Percentiles rank a stretch among this genome's conserved stretches.
These are phyloP conservation scores for Zhengitettix transpicula DNA, from an alignment of 2,888 invertebrate species.

Conservation along the genomic window DNA sequence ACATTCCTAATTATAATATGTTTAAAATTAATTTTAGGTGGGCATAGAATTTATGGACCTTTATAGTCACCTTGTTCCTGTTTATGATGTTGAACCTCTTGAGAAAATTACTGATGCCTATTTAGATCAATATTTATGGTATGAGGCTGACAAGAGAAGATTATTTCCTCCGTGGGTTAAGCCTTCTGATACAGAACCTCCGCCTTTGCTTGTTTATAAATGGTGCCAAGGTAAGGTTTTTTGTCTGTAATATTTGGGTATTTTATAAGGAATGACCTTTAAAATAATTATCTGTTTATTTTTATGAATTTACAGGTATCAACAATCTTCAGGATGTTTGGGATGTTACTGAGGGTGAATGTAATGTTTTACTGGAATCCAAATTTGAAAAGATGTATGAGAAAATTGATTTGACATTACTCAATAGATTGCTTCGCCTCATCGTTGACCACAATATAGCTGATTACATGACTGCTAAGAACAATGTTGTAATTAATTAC, in stretches of 20 bases:
- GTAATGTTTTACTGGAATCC: slow-evolving; percentile 93
- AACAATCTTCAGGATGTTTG: slow-evolving; percentile 97
- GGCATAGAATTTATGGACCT: slow-evolving; percentile 99
- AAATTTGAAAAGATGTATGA: slow-evolving; percentile 98
- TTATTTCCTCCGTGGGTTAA: slow-evolving; percentile 98
- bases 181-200: slow-evolving; percentile 96
- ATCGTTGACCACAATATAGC: slow-evolving; percentile 99
- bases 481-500: slow-evolving; percentile 99
- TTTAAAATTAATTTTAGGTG: slow-evolving; percentile 34
- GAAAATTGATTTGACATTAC: slow-evolving; percentile 94
- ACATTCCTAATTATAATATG: neutral
- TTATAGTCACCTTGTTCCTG: slow-evolving; percentile 96
- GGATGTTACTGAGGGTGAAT: slow-evolving; percentile 97
- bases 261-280: neutral
- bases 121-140: slow-evolving; percentile 98
- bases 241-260: neutral
- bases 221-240: slow-evolving; percentile 82
- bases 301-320: slow-evolving; percentile 40
- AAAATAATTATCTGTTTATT: neutral
- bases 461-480: slow-evolving; percentile 99
- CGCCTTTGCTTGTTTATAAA: slow-evolving; percentile 80
- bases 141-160: slow-evolving; percentile 94
- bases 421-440: slow-evolving; percentile 85
- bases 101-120: slow-evolving; percentile 99
- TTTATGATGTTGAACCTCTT: slow-evolving; percentile 96